phyloP scores from a whole-genome alignment of 2,888 invertebrate species.

The Aplocera efformata region DNA sequence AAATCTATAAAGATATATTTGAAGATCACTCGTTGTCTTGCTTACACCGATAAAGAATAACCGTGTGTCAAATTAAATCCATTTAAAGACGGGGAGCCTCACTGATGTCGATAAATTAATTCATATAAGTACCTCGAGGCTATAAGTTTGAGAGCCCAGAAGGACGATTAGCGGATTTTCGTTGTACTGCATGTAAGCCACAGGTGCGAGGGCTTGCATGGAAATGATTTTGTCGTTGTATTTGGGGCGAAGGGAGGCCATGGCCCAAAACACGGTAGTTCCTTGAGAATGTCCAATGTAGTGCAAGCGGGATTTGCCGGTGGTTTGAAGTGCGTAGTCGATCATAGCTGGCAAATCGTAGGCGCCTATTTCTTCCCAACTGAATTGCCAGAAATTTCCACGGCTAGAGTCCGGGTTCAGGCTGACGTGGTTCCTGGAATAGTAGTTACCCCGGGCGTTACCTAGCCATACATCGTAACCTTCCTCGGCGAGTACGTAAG shows the following conservation, averaged over 20 bases:
- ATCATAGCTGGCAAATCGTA: conserved; percentile 89
- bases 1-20: too few species aligned
- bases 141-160: conserved; percentile 51
- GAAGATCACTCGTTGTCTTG: too few species aligned
- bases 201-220: conserved; percentile 83
- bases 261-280: conserved; percentile 82
- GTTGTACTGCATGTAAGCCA: conserved; percentile 78
- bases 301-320: conserved; percentile 81
- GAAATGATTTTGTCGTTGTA: conserved; percentile 83
- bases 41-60: too few species aligned
- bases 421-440: conserved; percentile 76
- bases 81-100: too few species aligned
- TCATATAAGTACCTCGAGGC: conserved; percentile 46
- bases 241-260: conserved; percentile 81
- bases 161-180: conserved; percentile 62
- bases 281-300: conserved; percentile 89
- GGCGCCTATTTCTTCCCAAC: conserved; percentile 89
- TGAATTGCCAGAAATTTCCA: conserved; percentile 82
- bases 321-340: conserved; percentile 81
- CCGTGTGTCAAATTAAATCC: too few species aligned
- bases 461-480: conserved; percentile 89
- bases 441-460: conserved; percentile 86
- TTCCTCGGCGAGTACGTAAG: conserved; percentile 76
- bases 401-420: conserved; percentile 44
- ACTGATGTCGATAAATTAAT: neutral